Conservation (phyloP, 2,888 invertebrate species). For the Nemurella pictetii region DNA sequence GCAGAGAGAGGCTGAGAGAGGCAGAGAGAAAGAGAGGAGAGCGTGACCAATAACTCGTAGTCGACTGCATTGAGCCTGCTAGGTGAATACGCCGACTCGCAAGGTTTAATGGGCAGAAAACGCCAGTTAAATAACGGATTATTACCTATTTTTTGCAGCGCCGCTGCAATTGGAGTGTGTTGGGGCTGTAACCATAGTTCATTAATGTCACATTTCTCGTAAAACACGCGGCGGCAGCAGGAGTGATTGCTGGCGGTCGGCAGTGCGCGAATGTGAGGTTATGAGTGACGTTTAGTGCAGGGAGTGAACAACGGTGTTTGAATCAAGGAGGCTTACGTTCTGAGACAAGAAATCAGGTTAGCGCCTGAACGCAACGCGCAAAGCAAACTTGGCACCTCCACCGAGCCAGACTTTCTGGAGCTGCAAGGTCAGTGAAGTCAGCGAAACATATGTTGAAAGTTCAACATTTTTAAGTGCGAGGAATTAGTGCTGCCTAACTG, state of each 20-base stretch:
- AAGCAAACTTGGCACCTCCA: background rate
- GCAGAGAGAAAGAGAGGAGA: background rate
- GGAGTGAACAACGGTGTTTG: background rate
- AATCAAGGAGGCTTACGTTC: background rate
- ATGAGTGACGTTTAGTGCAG: background rate
- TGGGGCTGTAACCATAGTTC: background rate
- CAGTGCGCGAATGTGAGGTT: background rate
- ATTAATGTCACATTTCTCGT: slow-evolving; percentile 6
- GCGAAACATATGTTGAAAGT: too few species aligned
- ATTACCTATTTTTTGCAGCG: background rate
- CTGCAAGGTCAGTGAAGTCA: too few species aligned
- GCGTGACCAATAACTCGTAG: background rate
- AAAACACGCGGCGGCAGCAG: background rate
- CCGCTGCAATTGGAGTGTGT: background rate
- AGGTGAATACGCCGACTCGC: background rate
- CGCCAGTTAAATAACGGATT: slow-evolving; percentile 2
- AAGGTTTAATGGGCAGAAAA: slow-evolving; percentile 9
- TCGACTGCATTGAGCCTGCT: background rate
- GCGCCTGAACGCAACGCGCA: background rate
- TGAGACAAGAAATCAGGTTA: background rate
- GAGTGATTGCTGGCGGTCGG: background rate
- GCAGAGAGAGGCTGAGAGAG: background rate
- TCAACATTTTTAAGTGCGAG: too few species aligned
- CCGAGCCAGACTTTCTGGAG: too few species aligned
- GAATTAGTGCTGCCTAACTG: too few species aligned